phyloP scores from a whole-genome alignment of 2,797 vertebrate genomes.

The Synaphobranchus kaupii region DNA sequence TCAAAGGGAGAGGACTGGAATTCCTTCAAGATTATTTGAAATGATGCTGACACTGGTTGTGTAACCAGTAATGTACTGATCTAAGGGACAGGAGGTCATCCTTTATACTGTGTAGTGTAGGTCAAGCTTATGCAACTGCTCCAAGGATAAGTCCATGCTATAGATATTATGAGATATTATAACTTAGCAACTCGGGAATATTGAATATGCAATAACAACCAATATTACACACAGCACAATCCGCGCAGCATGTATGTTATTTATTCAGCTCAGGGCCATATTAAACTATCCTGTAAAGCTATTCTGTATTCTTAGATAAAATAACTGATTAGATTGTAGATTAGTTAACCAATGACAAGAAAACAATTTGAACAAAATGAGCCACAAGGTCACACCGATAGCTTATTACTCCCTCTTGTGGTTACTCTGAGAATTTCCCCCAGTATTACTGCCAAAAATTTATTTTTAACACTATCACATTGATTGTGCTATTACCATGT shows the following conservation, averaged over 20 bases:
- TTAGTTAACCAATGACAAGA: too few relatives aligned
- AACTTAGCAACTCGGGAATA: neutral
- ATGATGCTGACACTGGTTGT: neutral
- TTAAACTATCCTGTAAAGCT: too few relatives aligned
- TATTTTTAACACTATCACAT: neutral
- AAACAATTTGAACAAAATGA: too few relatives aligned
- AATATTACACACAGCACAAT: too few relatives aligned
- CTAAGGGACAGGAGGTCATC: neutral
- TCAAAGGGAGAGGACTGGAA: neutral
- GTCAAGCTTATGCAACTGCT: neutral
- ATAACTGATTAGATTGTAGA: too few relatives aligned
- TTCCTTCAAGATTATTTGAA: neutral
- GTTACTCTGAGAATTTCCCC: neutral
- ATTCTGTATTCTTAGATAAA: too few relatives aligned
- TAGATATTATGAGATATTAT: neutral
- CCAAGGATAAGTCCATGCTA: neutral
- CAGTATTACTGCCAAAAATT: neutral
- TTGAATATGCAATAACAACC: too few relatives aligned
- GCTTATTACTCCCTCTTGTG: constrained; percentile 37
- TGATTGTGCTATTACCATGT: too few relatives aligned
- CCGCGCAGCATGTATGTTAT: too few relatives aligned
- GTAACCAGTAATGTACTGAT: neutral
- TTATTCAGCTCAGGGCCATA: too few relatives aligned
- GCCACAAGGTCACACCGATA: too few relatives aligned
- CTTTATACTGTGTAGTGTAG: neutral